These are phyloP conservation scores for Corythornis madagascariensis DNA, from an alignment of 2,113 vertebrate genomes.

Conservation along the genomic window DNA sequence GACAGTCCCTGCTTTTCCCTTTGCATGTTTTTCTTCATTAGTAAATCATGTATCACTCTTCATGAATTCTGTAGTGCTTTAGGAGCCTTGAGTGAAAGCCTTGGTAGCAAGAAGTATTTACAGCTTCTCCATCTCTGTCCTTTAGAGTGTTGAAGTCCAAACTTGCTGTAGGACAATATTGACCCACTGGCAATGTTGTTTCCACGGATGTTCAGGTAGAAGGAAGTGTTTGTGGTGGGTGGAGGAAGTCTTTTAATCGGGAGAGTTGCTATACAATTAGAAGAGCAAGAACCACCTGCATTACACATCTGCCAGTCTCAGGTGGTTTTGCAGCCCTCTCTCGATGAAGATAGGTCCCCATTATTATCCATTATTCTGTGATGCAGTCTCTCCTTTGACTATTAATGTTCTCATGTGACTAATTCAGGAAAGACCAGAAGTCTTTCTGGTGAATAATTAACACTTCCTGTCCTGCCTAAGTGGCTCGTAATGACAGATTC, in stretches of 20 bases:
- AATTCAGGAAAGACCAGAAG: conserved; percentile 52
- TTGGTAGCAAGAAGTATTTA: not conserved
- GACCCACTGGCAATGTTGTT: not conserved
- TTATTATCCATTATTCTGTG: conserved; percentile 53
- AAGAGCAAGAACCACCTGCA: not conserved
- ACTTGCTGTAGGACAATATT: not conserved
- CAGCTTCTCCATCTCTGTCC: not conserved
- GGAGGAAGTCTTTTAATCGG: conserved; percentile 30
- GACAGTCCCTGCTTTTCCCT: not conserved
- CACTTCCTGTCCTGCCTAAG: conserved; percentile 33
- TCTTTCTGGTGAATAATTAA: conserved; percentile 52
- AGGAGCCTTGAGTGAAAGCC: not conserved
- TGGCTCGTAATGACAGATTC: not conserved
- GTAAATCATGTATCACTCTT: not conserved
- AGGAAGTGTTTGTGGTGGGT: conserved; percentile 38
- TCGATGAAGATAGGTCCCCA: conserved; percentile 33
- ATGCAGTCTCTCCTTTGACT: conserved; percentile 9
- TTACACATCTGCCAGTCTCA: conserved; percentile 30
- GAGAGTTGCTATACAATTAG: conserved; percentile 48
- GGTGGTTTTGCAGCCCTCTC: conserved; percentile 23
- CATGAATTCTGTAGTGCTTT: not conserved
- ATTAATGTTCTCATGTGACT: conserved; percentile 36
- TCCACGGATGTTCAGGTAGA: not conserved
- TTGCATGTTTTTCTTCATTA: not conserved
- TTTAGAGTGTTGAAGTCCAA: conserved; percentile 5